Conservation (phyloP, 2,113 vertebrate species). For the Indicator indicator region DNA sequence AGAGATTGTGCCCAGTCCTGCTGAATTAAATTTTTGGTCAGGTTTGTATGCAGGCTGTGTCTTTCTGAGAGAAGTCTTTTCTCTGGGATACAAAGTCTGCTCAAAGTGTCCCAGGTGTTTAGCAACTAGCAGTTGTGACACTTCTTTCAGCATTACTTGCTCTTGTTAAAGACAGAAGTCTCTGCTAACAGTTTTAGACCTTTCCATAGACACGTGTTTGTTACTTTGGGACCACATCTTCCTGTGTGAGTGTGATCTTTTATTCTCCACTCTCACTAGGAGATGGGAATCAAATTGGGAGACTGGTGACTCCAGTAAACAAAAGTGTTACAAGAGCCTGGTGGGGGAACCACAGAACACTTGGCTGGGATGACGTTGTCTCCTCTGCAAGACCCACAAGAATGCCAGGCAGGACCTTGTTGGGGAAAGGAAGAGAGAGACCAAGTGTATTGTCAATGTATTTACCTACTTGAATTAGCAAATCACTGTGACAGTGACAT, state of each 20-base stretch:
- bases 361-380: background rate
- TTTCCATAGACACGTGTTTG: fast-evolving
- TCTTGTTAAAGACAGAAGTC: background rate
- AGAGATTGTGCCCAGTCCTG: background rate
- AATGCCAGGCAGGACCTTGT: background rate
- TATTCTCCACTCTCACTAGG: background rate
- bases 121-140: background rate
- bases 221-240: fast-evolving
- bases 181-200: background rate
- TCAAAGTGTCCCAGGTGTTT: background rate
- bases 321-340: background rate
- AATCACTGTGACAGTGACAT: background rate
- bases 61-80: background rate
- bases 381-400: background rate
- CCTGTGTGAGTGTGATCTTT: background rate
- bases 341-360: background rate
- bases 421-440: background rate
- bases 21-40: background rate
- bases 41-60: background rate
- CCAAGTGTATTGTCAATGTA: background rate
- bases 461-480: background rate
- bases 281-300: background rate
- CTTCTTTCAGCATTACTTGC: background rate
- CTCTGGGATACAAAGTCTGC: background rate
- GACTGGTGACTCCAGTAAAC: background rate